phyloP scores from a whole-genome alignment of 2,797 vertebrate genomes.

The Anisognathus igniventris region DNA sequence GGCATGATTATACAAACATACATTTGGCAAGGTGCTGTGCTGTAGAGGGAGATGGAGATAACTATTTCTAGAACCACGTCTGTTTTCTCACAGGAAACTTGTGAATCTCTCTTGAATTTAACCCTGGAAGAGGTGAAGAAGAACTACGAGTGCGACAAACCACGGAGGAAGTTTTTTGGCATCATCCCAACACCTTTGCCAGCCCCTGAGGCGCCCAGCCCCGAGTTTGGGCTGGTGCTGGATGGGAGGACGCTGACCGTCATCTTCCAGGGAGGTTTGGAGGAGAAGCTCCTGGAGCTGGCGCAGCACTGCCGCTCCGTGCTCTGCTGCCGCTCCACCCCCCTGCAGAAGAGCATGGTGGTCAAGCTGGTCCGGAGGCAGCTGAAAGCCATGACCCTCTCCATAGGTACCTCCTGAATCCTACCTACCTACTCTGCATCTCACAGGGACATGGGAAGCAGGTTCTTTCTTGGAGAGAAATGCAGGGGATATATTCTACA shows the following conservation, averaged over 20 bases:
- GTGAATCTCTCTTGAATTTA: conserved; percentile 83
- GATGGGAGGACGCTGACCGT: conserved; percentile 82
- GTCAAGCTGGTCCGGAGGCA: conserved; percentile 83
- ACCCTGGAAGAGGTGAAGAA: conserved; percentile 85
- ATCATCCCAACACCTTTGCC: not conserved
- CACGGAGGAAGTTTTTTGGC: not conserved
- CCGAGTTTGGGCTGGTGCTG: conserved; percentile 82
- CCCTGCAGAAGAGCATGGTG: conserved; percentile 88
- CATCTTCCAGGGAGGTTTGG: conserved; percentile 81
- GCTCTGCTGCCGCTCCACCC: conserved; percentile 89
- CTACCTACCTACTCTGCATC: not conserved
- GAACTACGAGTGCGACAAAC: conserved; percentile 42
- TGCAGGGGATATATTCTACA: rapidly evolving
- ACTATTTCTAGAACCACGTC: not conserved
- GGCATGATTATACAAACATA: not conserved
- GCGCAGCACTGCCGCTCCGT: conserved; percentile 79
- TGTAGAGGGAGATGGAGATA: not conserved
- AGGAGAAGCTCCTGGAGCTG: conserved; percentile 82
- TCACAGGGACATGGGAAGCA: not conserved
- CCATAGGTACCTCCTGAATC: conserved; percentile 80
- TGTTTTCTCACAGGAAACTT: conserved; percentile 78
- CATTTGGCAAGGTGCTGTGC: not conserved
- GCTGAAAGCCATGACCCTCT: conserved; percentile 86
- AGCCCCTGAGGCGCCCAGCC: not conserved
- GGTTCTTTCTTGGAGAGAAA: not conserved